Evolutionary conservation across 2,797 vertebrate species (phyloP), one percentile per base, ranked within the genome.

Genomic region (Chelmon rostratus): DNA sequence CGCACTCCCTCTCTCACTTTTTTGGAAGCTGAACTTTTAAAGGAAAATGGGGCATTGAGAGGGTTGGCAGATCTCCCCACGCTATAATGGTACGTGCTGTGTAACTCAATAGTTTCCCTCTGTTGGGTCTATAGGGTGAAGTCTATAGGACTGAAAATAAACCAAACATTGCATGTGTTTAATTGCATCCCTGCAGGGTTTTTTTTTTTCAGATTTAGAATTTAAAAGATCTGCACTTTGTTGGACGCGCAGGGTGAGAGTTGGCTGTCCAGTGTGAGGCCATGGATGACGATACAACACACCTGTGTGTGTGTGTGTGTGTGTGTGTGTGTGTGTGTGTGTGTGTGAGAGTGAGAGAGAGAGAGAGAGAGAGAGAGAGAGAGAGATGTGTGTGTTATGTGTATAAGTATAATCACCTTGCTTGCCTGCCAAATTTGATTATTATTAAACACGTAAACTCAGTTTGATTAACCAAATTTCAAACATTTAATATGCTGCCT

Each of bases 51-150:
- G 94, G 93, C 94, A 96, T 94, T 96, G 95, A 96, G 94, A 93
- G 90, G 79, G 90, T 95, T 96, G 96, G 95, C 94, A 96, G 87
- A 92, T 91, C 94, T 94, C 94, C 95, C 94, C 92, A 75, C 94
- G 91, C 94, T 95, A 96, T 94, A 95, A 96, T 96, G 96, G 96
- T 96, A 96, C 95, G 96, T 96, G 95, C 92, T 92, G 88, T 95
- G 94, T 93, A 94, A 95, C 91, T 95, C 91, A 95, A 94, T 95
- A 91, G 92, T 91, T 93, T 73, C 82, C 81, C 87, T 89, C 81
- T 85, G 58, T 83, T 81, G 78, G 59, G 9, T 88, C 84, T 92
- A 89, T 91, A 89, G 89, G 88, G 73, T 88, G n/a, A 86, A 78
- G 82, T 86, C 84, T 89, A 84, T 86, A 85, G 79, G 76, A 71